Percentiles rank a stretch among this genome's conserved stretches.
phyloP scores from a whole-genome alignment of 2,797 vertebrate genomes.

The Platyrinchus mystaceus region DNA sequence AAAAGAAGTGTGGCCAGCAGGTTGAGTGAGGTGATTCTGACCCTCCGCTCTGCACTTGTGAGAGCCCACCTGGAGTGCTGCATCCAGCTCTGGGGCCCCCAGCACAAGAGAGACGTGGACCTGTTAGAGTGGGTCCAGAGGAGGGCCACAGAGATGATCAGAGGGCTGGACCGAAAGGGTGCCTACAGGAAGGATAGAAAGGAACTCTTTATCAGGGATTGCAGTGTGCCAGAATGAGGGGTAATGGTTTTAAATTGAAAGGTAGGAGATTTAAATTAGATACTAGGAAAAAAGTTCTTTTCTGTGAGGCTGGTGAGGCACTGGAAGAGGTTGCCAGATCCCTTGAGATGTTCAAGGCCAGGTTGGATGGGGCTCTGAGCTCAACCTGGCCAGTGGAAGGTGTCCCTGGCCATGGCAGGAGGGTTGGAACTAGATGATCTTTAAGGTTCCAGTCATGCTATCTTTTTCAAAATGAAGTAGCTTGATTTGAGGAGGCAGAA shows the following conservation, averaged over 20 bases:
- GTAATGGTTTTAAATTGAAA: neutral
- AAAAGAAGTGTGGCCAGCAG: neutral
- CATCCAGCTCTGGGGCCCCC: neutral
- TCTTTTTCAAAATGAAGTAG: neutral
- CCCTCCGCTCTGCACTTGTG: neutral
- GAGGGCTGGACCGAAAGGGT: neutral
- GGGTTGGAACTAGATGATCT: neutral
- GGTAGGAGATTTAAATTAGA: neutral
- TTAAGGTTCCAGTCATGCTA: neutral
- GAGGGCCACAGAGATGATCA: neutral
- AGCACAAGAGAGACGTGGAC: neutral
- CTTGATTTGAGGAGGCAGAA: neutral
- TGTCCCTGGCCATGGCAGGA: no score
- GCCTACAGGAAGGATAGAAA: neutral
- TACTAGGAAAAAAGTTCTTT: neutral
- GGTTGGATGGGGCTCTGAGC: neutral
- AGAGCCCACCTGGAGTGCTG: neutral
- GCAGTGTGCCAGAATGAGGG: neutral
- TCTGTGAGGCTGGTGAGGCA: neutral
- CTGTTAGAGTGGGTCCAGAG: neutral
- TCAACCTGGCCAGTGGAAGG: neutral
- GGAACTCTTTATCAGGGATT: neutral
- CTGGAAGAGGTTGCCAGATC: neutral
- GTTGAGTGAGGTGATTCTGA: neutral
- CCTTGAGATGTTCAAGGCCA: neutral